phyloP scores from a whole-genome alignment of 2,113 vertebrate species.

The Pseudorasbora parva region DNA sequence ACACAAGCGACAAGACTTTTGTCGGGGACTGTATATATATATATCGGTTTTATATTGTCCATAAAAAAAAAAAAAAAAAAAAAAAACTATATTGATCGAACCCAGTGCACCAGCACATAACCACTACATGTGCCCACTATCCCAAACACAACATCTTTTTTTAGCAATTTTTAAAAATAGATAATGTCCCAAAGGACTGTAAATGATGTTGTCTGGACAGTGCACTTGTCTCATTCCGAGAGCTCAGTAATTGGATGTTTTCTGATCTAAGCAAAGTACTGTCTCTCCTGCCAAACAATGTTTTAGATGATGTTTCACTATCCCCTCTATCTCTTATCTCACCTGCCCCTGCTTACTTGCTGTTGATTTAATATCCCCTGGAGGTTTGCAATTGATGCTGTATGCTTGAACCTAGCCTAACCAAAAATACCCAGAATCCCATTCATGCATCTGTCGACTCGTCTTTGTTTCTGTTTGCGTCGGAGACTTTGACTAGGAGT shows the following conservation, averaged over 20 bases:
- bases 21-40: too few relatives aligned
- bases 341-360: slow-evolving; percentile 31
- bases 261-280: slow-evolving; percentile 20
- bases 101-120: too few relatives aligned
- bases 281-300: background rate
- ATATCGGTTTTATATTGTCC: too few relatives aligned
- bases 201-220: background rate
- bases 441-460: slow-evolving; percentile 1
- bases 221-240: background rate
- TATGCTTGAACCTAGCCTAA: slow-evolving; percentile 36
- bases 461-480: slow-evolving; percentile 23
- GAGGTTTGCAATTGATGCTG: slow-evolving; percentile 36
- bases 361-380: slow-evolving; percentile 20
- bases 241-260: background rate
- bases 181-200: background rate
- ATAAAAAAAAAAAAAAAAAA: too few relatives aligned
- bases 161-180: background rate
- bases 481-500: slow-evolving; percentile 27
- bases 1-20: too few relatives aligned
- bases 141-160: background rate
- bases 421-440: slow-evolving; percentile 29
- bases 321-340: slow-evolving; percentile 12
- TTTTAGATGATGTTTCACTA: slow-evolving; percentile 2
- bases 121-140: background rate
- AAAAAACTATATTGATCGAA: too few relatives aligned